Percentiles rank a stretch among this genome's conserved stretches.
These are phyloP conservation scores for Triops cancriformis DNA, from an alignment of 1,140 invertebrate genomes.

Conservation along the genomic window DNA sequence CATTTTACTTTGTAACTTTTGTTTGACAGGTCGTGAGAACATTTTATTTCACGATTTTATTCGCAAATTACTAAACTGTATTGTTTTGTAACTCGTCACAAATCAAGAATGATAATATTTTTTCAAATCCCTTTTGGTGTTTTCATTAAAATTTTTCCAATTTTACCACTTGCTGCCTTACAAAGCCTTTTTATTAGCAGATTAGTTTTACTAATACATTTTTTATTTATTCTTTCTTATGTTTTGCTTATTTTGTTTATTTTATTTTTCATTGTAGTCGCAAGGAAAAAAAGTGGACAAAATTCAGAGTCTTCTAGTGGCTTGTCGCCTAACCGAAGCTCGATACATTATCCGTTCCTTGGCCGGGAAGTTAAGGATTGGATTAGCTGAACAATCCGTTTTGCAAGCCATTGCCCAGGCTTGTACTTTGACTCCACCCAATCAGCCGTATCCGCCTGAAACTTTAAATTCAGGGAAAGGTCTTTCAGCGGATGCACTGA, in stretches of 20 bases:
- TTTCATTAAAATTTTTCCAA: conserved; percentile 21
- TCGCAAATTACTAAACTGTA: too few species aligned
- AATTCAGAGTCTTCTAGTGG: conserved; percentile 85
- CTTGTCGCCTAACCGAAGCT: conserved; percentile 82
- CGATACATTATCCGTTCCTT: conserved; percentile 85
- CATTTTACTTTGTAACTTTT: neutral
- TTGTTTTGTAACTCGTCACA: neutral
- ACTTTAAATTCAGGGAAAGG: conserved; percentile 53
- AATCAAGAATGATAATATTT: conserved; percentile 18
- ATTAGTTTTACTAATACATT: too few species aligned
- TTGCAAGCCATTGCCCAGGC: conserved; percentile 85
- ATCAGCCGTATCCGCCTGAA: conserved; percentile 50
- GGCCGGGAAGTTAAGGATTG: conserved; percentile 89
- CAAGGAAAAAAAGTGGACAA: conserved; percentile 82
- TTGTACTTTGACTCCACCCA: conserved; percentile 56
- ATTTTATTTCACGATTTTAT: neutral
- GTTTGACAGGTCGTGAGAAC: neutral
- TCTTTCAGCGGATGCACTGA: conserved; percentile 59
- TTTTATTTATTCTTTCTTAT: neutral
- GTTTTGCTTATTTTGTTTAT: neutral
- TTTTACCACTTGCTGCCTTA: too few species aligned
- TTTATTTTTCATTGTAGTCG: conserved; percentile 46
- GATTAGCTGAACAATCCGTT: conserved; percentile 92
- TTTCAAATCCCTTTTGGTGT: neutral
- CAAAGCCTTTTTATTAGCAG: too few species aligned